These are phyloP conservation scores for Caenorhabditis wallacei DNA, from an alignment of 2,888 invertebrate genomes.

Conservation along the genomic window DNA sequence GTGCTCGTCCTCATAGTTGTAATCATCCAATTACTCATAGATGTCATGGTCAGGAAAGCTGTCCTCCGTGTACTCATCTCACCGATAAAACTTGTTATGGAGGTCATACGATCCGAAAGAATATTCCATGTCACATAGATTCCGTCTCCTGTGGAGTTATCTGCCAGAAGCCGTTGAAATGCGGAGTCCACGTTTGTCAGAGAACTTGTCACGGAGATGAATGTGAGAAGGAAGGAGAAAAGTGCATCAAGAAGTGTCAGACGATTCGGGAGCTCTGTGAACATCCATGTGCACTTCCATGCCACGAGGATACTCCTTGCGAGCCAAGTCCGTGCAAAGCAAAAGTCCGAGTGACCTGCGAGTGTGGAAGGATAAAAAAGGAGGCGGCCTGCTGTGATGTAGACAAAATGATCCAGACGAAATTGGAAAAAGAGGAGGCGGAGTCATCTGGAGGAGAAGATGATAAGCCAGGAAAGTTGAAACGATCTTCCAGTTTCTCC, in stretches of 20 bases:
- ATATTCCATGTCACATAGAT: slow-evolving; percentile 90
- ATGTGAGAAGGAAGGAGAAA: slow-evolving; percentile 85
- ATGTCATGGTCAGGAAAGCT: slow-evolving; percentile 86
- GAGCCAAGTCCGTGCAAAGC: slow-evolving; percentile 87
- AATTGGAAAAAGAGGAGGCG: slow-evolving; percentile 36
- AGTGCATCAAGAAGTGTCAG: slow-evolving; percentile 88
- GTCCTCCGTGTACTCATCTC: slow-evolving; percentile 92
- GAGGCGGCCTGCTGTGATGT: slow-evolving; percentile 70
- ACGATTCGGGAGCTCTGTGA: slow-evolving; percentile 88
- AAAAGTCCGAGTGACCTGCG: slow-evolving; percentile 75
- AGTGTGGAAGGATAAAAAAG: slow-evolving; percentile 74
- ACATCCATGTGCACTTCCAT: slow-evolving; percentile 91
- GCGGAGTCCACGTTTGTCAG: slow-evolving; percentile 91
- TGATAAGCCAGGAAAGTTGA: slow-evolving; percentile 20
- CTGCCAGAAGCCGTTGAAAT: slow-evolving; percentile 90
- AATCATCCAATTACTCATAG: slow-evolving; percentile 72
- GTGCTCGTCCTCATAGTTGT: slow-evolving; percentile 89
- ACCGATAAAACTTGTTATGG: slow-evolving; percentile 92
- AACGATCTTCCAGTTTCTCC: slow-evolving; percentile 51
- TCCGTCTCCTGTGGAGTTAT: slow-evolving; percentile 88
- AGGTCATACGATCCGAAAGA: slow-evolving; percentile 88
- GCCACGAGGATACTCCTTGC: slow-evolving; percentile 88
- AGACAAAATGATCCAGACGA: slow-evolving; percentile 43
- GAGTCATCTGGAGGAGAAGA: slow-evolving; percentile 9
- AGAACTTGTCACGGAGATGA: slow-evolving; percentile 89